Conservation (phyloP, 2,888 invertebrate genomes). For the Drosophila gaucha region DNA sequence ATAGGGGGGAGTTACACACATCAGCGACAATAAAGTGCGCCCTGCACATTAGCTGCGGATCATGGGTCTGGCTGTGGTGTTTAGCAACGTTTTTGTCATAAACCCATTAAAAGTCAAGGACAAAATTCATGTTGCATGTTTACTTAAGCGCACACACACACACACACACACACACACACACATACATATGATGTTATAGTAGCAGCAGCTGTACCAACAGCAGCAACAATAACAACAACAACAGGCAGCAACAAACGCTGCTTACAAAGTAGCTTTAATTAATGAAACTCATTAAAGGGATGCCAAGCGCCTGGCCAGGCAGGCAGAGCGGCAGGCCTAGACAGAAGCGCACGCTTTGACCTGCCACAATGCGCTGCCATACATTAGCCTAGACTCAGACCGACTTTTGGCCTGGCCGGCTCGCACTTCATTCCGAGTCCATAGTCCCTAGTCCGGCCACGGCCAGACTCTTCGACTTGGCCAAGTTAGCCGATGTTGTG, state of each 20-base stretch:
- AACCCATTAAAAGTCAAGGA: conserved; percentile 82
- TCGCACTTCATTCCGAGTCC: conserved; percentile 30
- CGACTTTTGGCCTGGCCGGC: conserved; percentile 32
- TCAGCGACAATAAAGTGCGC: conserved; percentile 50
- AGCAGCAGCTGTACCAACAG: conserved; percentile 38
- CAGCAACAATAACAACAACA: conserved; percentile 37
- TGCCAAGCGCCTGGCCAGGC: conserved; percentile 43
- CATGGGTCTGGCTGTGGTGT: conserved; percentile 9
- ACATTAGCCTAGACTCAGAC: conserved; percentile 63
- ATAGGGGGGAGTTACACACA: conserved; percentile 9
- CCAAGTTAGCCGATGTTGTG: conserved; percentile 28
- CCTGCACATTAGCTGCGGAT: conserved; percentile 61
- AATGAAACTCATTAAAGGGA: conserved; percentile 78
- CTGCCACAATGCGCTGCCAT: conserved; percentile 74
- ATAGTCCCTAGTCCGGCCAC: background rate
- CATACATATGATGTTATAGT: conserved; percentile 26
- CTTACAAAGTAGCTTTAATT: conserved; percentile 77
- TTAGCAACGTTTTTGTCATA: conserved; percentile 73
- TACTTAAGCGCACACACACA: conserved; percentile 52
- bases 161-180: conserved; percentile 14
- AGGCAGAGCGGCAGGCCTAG: conserved; percentile 39
- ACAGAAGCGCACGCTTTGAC: conserved; percentile 69
- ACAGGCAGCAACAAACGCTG: conserved; percentile 30
- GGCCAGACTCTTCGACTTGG: conserved; percentile 8
- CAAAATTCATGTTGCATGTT: conserved; percentile 80